These are phyloP conservation scores for Microtus pennsylvanicus DNA, from an alignment of 2,113 vertebrate genomes.

Conservation along the genomic window DNA sequence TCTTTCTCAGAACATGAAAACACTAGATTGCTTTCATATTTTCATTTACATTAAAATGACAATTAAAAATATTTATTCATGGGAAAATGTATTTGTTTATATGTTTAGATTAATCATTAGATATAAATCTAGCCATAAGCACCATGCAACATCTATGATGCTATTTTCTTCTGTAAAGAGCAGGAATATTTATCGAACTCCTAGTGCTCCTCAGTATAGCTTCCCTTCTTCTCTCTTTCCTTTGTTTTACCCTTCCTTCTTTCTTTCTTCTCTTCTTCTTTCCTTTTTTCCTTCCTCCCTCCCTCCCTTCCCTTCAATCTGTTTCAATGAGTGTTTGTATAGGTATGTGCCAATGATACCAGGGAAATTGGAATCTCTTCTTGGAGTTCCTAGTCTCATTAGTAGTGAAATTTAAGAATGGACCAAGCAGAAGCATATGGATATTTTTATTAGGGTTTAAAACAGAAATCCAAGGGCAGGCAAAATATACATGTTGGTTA, in stretches of 20 bases:
- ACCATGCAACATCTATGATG: neutral
- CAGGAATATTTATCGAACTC: neutral
- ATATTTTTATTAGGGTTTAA: neutral
- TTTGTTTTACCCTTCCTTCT: too few relatives aligned
- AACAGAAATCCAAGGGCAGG: neutral
- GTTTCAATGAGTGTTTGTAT: neutral
- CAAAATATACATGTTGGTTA: neutral
- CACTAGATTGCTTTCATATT: constrained; percentile 16
- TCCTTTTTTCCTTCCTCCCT: too few relatives aligned
- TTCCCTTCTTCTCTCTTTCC: neutral
- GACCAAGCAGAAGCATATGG: neutral
- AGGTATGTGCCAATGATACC: neutral
- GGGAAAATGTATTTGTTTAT: constrained; percentile 32
- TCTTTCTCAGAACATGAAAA: constrained; percentile 30
- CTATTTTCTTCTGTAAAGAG: neutral
- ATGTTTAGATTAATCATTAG: constrained; percentile 69
- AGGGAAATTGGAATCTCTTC: neutral
- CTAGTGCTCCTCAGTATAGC: neutral
- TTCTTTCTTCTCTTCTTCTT: neutral
- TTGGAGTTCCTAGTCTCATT: neutral
- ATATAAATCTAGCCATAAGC: constrained; percentile 58
- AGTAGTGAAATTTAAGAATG: neutral
- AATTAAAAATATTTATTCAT: constrained; percentile 71
- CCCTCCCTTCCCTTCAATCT: neutral
- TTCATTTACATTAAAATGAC: constrained; percentile 60